phyloP scores from a whole-genome alignment of 2,888 invertebrate genomes.

The Nipponacmea schrenckii region DNA sequence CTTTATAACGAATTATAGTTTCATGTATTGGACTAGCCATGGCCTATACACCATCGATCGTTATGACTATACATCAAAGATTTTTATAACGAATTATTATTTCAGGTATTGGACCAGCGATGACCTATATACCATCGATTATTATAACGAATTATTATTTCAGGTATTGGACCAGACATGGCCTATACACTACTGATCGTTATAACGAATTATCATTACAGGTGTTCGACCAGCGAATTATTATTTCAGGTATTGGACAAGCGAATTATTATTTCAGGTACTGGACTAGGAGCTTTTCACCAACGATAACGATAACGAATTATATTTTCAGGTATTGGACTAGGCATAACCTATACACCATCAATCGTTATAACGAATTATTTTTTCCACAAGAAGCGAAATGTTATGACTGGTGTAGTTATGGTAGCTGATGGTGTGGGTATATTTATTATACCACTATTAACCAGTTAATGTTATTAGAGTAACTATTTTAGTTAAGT shows the following conservation, averaged over 20 bases:
- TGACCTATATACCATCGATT: constrained; percentile 12
- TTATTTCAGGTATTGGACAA: constrained; percentile 22
- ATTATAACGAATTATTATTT: constrained; percentile 29
- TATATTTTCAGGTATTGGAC: constrained; percentile 23
- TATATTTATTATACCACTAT: constrained; percentile 13
- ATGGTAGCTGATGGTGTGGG: constrained; percentile 23
- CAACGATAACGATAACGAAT: not conserved
- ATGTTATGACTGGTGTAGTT: constrained; percentile 23
- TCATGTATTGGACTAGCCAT: constrained; percentile 26
- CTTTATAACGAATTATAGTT: not conserved
- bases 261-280: constrained; percentile 24
- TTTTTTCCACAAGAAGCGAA: constrained; percentile 24
- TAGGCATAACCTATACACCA: constrained; percentile 27
- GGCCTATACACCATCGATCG: too few relatives aligned
- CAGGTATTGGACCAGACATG: constrained; percentile 25
- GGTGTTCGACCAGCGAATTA: too few relatives aligned
- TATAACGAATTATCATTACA: too few relatives aligned
- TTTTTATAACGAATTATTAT: too few relatives aligned
- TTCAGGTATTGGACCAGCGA: too few relatives aligned
- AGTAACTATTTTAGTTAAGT: too few relatives aligned
- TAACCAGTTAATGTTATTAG: constrained; percentile 5
- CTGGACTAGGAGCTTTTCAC: too few relatives aligned
- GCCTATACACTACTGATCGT: too few relatives aligned
- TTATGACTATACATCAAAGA: too few relatives aligned
- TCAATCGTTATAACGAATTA: constrained; percentile 31